A percentile compares a stretch with the other conserved stretches of the same genome.
phyloP scores from a whole-genome alignment of 2,113 vertebrate species.

The Atherinomorus stipes region DNA sequence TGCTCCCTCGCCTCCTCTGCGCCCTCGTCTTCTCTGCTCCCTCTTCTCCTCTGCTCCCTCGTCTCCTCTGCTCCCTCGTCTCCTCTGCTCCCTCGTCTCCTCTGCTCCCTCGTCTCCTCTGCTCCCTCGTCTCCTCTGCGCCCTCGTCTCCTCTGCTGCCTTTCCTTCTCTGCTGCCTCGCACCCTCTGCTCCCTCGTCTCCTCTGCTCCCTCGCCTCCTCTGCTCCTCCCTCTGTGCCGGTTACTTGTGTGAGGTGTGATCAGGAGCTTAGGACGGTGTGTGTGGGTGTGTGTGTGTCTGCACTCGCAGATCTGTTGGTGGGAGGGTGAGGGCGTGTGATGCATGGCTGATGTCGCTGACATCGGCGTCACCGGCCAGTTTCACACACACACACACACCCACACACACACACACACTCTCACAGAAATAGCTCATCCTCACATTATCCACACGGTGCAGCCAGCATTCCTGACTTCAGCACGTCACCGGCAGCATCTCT shows the following conservation, averaged over 20 bases:
- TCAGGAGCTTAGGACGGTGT: constrained; percentile 68
- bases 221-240: constrained; percentile 62
- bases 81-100: no score
- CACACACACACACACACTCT: constrained; percentile 37
- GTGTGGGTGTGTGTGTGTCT: constrained; percentile 15
- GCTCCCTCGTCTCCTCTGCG: no score
- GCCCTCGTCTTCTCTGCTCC: no score
- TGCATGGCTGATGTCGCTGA: constrained; percentile 74
- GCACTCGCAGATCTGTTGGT: constrained; percentile 30
- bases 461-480: constrained; percentile 69
- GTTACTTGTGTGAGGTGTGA: constrained; percentile 33
- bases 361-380: constrained; percentile 70
- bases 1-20: no score
- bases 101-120: no score
- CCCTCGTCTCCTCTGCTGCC: no score
- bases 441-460: constrained; percentile 69
- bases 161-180: no score
- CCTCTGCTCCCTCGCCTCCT: no score
- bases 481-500: constrained; percentile 51
- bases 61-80: no score
- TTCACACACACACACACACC: constrained; percentile 60
- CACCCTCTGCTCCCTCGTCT: no score
- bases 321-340: constrained; percentile 70
- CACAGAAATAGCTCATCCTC: constrained; percentile 81
- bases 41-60: no score